phyloP scores from a whole-genome alignment of 2,888 invertebrate species.

The Drosophila atripex region DNA sequence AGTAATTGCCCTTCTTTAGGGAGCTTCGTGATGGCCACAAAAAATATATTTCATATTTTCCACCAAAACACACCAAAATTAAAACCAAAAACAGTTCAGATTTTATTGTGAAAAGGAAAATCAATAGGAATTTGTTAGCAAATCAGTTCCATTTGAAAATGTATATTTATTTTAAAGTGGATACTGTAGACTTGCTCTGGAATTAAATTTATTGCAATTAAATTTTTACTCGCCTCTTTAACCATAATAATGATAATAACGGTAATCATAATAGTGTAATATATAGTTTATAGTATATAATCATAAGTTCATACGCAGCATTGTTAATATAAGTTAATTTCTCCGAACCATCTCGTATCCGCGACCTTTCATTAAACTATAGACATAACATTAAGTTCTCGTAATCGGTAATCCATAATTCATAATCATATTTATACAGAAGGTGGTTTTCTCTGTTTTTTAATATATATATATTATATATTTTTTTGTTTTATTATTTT shows the following conservation, averaged over 20 bases:
- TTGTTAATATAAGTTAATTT: slow-evolving; percentile 69
- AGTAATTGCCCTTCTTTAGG: slow-evolving; percentile 68
- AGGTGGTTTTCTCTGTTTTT: slow-evolving; percentile 14
- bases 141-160: slow-evolving; percentile 15
- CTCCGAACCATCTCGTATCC: slow-evolving; percentile 7
- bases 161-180: neutral
- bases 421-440: slow-evolving; percentile 41
- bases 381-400: slow-evolving; percentile 34
- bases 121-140: neutral
- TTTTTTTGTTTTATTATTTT: neutral
- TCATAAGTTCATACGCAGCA: slow-evolving; percentile 83
- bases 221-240: slow-evolving; percentile 26
- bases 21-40: slow-evolving; percentile 51
- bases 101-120: neutral
- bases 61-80: neutral
- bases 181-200: slow-evolving; percentile 11
- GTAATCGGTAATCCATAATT: slow-evolving; percentile 13
- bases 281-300: slow-evolving; percentile 72
- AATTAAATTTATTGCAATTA: slow-evolving; percentile 46
- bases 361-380: slow-evolving; percentile 41
- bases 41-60: neutral
- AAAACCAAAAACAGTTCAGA: neutral
- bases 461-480: slow-evolving; percentile 2
- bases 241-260: slow-evolving; percentile 39
- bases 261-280: slow-evolving; percentile 49